A percentile compares a stretch with the other conserved stretches of the same genome.
Evolutionary conservation across 92 coral and sea anemone species (phyloP).

Genomic region (Pocillopora grandis): DNA sequence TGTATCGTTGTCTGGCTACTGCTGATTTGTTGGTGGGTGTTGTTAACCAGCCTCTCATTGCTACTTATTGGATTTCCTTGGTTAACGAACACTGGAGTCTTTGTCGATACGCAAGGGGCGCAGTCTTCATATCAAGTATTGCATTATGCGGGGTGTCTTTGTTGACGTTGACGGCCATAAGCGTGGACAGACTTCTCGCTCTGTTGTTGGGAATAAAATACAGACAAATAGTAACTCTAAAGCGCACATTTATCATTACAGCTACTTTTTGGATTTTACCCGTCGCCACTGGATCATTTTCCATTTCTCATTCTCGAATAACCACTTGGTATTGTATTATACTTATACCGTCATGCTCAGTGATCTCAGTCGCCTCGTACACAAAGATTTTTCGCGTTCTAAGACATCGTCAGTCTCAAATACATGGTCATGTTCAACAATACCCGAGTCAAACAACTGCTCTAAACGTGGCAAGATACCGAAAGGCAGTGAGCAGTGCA

Average conservation of each 20-base stretch:
- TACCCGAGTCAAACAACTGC: not conserved
- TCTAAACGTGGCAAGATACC: not conserved
- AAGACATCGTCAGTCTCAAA: not conserved
- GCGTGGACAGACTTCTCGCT: conserved; percentile 30
- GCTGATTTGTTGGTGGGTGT: not conserved
- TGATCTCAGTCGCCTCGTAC: too few species aligned
- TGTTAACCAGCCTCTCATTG: not conserved
- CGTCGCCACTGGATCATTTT: not conserved
- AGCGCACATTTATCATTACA: not conserved
- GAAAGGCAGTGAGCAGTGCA: not conserved
- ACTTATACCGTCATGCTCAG: not conserved
- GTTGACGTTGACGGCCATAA: conserved; percentile 8
- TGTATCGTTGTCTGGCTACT: not conserved
- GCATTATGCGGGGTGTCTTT: not conserved
- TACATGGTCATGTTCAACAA: not conserved
- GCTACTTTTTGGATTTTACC: not conserved
- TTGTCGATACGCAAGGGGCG: too few species aligned
- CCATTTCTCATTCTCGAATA: not conserved
- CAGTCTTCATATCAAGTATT: too few species aligned
- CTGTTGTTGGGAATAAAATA: not conserved
- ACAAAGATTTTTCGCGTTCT: not conserved
- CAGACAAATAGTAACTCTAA: not conserved
- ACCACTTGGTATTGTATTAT: not conserved
- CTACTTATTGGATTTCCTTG: not conserved
- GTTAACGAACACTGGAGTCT: not conserved